phyloP scores from a whole-genome alignment of 1,140 invertebrate genomes.

The Argopecten irradians region DNA sequence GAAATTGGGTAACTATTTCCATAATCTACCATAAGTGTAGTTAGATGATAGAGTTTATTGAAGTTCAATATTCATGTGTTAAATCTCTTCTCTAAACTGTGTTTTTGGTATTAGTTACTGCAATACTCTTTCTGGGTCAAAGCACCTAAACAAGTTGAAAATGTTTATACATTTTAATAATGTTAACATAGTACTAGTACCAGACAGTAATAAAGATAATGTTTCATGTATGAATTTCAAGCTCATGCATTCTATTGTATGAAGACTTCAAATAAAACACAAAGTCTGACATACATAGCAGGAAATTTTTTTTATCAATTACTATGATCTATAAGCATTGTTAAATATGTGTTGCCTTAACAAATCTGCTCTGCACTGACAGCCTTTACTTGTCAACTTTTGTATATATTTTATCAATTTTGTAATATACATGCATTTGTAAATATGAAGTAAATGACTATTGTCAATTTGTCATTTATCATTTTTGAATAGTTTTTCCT shows the following conservation, averaged over 20 bases:
- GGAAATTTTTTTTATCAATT: background rate
- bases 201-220: too few relatives aligned
- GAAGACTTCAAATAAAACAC: background rate
- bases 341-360: background rate
- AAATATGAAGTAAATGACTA: background rate
- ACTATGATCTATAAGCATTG: background rate
- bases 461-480: background rate
- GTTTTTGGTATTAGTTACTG: too few relatives aligned
- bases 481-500: background rate
- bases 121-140: too few relatives aligned
- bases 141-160: too few relatives aligned
- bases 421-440: constrained; percentile 18
- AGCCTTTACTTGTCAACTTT: background rate
- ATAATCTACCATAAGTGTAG: too few relatives aligned
- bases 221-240: background rate
- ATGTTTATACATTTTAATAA: too few relatives aligned
- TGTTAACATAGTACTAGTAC: too few relatives aligned
- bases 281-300: background rate
- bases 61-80: too few relatives aligned
- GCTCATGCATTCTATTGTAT: background rate
- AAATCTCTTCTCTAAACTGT: too few relatives aligned
- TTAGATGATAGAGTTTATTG: too few relatives aligned
- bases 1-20: too few relatives aligned
- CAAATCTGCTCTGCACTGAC: background rate
- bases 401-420: constrained; percentile 23